phyloP scores from a whole-genome alignment of 2,888 invertebrate species.

The Miltochrista miniata region DNA sequence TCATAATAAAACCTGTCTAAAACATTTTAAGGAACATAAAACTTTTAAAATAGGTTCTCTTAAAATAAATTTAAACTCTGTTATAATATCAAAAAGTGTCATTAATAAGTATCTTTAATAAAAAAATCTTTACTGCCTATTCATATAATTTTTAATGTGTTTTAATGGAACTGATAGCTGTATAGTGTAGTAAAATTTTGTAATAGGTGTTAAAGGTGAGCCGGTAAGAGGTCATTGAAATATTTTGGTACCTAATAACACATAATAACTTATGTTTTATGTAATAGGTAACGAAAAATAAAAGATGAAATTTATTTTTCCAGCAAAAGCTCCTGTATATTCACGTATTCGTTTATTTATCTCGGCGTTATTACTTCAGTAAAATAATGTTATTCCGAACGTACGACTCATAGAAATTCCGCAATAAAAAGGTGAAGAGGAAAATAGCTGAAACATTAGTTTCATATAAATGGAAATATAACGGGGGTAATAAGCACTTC shows the following conservation, averaged over 20 bases:
- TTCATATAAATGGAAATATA: slow-evolving; percentile 46
- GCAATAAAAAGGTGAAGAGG: slow-evolving; percentile 36
- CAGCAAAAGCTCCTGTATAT: too few species aligned
- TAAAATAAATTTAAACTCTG: not conserved
- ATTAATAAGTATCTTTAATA: not conserved
- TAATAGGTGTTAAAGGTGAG: too few species aligned
- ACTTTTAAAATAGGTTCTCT: not conserved
- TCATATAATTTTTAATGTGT: too few species aligned
- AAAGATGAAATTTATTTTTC: too few species aligned
- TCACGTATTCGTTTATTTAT: not conserved
- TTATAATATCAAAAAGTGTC: not conserved
- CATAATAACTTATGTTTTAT: too few species aligned
- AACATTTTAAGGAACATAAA: not conserved
- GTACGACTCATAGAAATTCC: slow-evolving; percentile 25
- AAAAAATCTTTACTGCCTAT: not conserved
- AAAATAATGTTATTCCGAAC: slow-evolving; percentile 20
- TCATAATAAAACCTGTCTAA: slow-evolving; percentile 28
- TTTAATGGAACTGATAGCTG: too few species aligned
- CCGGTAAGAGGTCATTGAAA: too few species aligned
- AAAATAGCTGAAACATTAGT: slow-evolving; percentile 40
- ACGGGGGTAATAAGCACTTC: slow-evolving; percentile 43
- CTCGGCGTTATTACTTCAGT: slow-evolving; percentile 14
- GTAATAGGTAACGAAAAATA: too few species aligned
- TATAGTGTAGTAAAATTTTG: too few species aligned
- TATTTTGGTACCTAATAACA: too few species aligned